These are phyloP conservation scores for Alloscopus bannaensis DNA, from an alignment of 2,888 invertebrate genomes.

Conservation along the genomic window DNA sequence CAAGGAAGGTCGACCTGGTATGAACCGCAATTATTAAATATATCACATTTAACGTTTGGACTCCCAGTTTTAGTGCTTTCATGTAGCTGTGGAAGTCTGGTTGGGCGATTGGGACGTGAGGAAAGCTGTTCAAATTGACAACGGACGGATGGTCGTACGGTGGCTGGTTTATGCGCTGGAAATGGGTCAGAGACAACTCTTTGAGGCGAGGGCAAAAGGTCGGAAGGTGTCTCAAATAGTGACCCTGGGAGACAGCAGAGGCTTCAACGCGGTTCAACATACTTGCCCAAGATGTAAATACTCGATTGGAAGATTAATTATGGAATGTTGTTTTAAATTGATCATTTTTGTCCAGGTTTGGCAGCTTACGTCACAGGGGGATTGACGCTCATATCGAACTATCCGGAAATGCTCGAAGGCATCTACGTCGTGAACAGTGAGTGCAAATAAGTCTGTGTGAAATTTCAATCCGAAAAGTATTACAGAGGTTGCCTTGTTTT, in stretches of 20 bases:
- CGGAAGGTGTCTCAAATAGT: not conserved
- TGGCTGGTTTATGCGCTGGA: not conserved
- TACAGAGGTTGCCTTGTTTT: too few species aligned
- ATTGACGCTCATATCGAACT: too few species aligned
- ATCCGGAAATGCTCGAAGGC: too few species aligned
- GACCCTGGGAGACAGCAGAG: not conserved
- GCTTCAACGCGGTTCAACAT: not conserved
- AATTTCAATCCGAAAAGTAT: too few species aligned
- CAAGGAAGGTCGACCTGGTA: slow-evolving; percentile 19
- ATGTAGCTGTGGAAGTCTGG: slow-evolving; percentile 1
- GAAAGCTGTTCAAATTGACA: not conserved
- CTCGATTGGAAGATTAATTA: too few species aligned
- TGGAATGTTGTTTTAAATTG: too few species aligned
- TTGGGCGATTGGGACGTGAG: not conserved
- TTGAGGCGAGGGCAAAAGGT: not conserved
- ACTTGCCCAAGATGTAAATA: slow-evolving; percentile 6
- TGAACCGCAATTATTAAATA: too few species aligned
- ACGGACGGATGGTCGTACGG: not conserved
- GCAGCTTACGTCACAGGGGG: too few species aligned
- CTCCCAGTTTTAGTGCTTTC: not conserved
- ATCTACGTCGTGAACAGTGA: too few species aligned
- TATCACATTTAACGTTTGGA: not conserved
- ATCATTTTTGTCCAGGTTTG: too few species aligned
- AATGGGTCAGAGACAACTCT: not conserved
- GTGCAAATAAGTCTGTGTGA: too few species aligned